Conservation (phyloP, 1,140 invertebrate species). For the Rhopalosiphum maidis region DNA sequence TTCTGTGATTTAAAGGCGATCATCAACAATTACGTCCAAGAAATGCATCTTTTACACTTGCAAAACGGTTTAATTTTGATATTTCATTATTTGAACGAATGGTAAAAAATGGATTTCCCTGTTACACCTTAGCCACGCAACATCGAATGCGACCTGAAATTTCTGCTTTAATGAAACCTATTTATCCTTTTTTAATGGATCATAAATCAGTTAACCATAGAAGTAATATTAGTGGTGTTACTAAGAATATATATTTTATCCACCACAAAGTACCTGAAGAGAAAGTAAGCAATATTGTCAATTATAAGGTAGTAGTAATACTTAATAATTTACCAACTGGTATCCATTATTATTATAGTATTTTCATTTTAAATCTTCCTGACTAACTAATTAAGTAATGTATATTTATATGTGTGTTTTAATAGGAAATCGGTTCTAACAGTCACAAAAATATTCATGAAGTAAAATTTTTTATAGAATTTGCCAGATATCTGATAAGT, state of each 20-base stretch:
- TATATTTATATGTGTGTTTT: neutral
- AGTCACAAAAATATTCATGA: conserved; percentile 64
- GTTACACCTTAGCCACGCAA: conserved; percentile 67
- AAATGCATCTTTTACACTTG: conserved; percentile 66
- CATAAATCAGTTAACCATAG: conserved; percentile 66
- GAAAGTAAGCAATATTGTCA: conserved; percentile 38
- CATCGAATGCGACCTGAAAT: conserved; percentile 74
- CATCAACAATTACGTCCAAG: conserved; percentile 76
- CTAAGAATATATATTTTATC: conserved; percentile 70
- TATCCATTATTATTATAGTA: neutral
- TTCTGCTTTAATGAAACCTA: conserved; percentile 67
- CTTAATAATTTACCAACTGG: neutral
- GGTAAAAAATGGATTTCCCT: conserved; percentile 68
- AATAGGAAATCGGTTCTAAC: neutral
- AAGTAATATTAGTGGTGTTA: conserved; percentile 65
- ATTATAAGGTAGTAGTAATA: neutral
- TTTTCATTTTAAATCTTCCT: no score
- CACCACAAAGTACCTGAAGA: conserved; percentile 67
- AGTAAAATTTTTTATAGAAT: conserved; percentile 66
- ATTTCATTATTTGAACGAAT: conserved; percentile 78
- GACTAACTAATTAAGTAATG: neutral
- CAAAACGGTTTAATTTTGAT: conserved; percentile 69
- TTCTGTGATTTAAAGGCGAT: conserved; percentile 64
- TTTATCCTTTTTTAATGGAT: conserved; percentile 69
- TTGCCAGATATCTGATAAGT: conserved; percentile 69